Evolutionary conservation across 2,113 vertebrate genomes (phyloP).

Genomic region (Daubentonia madagascariensis): DNA sequence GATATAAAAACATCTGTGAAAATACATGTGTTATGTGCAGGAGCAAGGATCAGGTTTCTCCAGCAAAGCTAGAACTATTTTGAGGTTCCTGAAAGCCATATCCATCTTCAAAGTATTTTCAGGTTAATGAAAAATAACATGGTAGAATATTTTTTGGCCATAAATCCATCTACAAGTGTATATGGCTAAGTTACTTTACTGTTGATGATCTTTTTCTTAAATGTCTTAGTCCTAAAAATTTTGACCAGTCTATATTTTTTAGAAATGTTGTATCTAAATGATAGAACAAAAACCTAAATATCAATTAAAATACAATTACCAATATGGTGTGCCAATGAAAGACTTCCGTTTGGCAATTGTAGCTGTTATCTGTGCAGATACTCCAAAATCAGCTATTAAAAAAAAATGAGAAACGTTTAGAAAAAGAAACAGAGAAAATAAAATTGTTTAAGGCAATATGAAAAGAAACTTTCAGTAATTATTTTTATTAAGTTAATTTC

Average conservation of each 20-base stretch:
- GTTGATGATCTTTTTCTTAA: not conserved
- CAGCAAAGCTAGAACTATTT: not conserved
- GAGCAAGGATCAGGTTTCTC: not conserved
- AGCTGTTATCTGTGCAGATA: conserved; percentile 98
- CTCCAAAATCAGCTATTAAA: conserved; percentile 95
- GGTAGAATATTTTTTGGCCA: not conserved
- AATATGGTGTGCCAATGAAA: conserved; percentile 99
- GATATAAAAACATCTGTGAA: conserved; percentile 29
- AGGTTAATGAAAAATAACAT: not conserved
- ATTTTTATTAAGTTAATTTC: conserved; percentile 38
- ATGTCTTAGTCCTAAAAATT: not conserved
- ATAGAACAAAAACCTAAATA: not conserved
- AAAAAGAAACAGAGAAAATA: conserved; percentile 9
- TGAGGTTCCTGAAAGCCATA: not conserved
- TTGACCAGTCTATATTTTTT: conserved; percentile 6
- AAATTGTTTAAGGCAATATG: not conserved
- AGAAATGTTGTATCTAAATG: not conserved
- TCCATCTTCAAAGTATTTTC: not conserved
- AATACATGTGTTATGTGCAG: not conserved
- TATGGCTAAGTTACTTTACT: not conserved
- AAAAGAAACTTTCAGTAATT: not conserved
- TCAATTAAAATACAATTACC: conserved; percentile 87
- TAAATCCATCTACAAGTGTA: not conserved
- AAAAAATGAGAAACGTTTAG: conserved; percentile 55
- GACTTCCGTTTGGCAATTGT: conserved; percentile 99